Base-by-base conservation (phyloP, 2,797 vertebrate species). In the Lemur catta region DNA sequence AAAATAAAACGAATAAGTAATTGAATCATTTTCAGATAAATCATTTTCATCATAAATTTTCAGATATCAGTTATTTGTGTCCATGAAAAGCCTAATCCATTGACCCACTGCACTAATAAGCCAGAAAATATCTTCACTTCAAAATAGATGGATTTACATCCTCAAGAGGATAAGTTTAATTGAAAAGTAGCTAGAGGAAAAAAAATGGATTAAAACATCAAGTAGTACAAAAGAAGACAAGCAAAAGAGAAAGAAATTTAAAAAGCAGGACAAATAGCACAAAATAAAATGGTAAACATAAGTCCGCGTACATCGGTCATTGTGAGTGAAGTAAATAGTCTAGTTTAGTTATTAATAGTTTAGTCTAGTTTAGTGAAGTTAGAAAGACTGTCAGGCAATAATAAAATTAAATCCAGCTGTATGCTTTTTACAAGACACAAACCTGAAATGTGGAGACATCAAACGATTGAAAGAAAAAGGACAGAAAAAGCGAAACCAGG, bases 121-220 rank as follows among this genome's bases (percentile, higher is more conserved):
- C 18, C 81, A 69, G 41, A 76, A 87, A 84, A 91, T 55, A 82
- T 22, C 30, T 94, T 57, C 17, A 65, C 63, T 94, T 55, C n/a
- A 92, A 79, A 94, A 26, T 48, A 84, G 67, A 63, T 90, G 48
- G 6, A 35, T 50, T 52, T 7, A 38, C 13, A 86, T 43, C 14
- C 22, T 26, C 3, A 90, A 67, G 14, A 79, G 41, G 22, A 80
- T 74, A 20, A 33, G 30, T 75, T 75, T 75, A 75, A 91, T 65
- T 90, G 22, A 90, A 96, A 90, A 93, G 41, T 59, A 80, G 26
- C n/a, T 78, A 35, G 28, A 92, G n/a, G n/a, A 24, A 52, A 84
- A 88, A 76, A 82, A 69, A 88, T 30, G 4, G 22, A 88, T 59
- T 88, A 61, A 82, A 95, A 69, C 75, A 63, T 69, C 59, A 92